Evolutionary conservation across 2,888 invertebrate species (phyloP), one percentile per base, ranked within the genome.

Genomic region (Incurvaria masculella): DNA sequence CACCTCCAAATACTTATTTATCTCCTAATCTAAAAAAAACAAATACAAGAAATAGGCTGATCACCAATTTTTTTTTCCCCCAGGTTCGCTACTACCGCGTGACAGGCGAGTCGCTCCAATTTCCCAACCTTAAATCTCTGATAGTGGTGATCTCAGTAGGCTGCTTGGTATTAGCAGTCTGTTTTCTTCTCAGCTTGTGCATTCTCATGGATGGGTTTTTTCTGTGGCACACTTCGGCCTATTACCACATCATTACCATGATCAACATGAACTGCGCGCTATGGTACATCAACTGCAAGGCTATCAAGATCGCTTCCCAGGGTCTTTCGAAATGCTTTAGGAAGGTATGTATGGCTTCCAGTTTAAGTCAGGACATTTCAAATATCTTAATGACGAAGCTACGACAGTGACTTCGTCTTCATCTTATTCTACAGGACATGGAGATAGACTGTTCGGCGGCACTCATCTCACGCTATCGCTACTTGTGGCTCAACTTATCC

Each of bases 261-360:
- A 83, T 86, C 45, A 87, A 87, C 56, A 87, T 87, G 87, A 86
- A 86, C 60, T 85, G 85, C 52, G 85, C 86, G 0, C 68, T 87
- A 2, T 86, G 86, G 86, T 86, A 84, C 57, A 86, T 86, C 47
- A 87, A 86, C 60, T 85, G 85, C 51, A 78, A 82, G 57, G 86
- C 82, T 2, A 84, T 86, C 49, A 83, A 82, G 58, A 81, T 83
- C 39, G 86, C 86, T 0, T 81, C 82, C 14, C 73, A 75, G 56
- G 78, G 81, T 47, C 66, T 82, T 2, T 79, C 81, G 0, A 69
- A 70, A 45, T 79, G 80, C 53, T 82, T 82, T 53, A 68, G 68
- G 20, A 68, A 66, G 68, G 81, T 81, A 65, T 59, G 50, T 47
- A 11, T 27, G n/a, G n/a, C n/a, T n/a, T n/a, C n/a, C n/a, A n/a